Base-by-base conservation (phyloP, 2,797 vertebrate genomes). In the Lithobates sylvaticus region DNA sequence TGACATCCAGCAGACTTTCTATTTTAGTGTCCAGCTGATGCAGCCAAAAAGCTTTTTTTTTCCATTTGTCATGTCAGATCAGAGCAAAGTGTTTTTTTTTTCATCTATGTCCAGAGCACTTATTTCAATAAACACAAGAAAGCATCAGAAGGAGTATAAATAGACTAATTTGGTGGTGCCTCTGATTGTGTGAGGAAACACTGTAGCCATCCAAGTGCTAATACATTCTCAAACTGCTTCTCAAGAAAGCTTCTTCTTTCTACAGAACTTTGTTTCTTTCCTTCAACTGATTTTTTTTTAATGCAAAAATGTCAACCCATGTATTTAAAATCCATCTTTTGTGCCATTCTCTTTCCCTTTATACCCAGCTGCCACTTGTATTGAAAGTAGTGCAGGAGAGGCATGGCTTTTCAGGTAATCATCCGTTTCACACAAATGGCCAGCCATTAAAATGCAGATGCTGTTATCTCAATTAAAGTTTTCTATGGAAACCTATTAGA, bases 391-490 rank as follows among this genome's bases (percentile, higher is more conserved):
- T 0, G 0, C 78, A 64, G 81, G 90, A 90, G 90, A 88, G 87
- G 67, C 89, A 88, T 81, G 10, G 85, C 84, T 93, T 89, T 91
- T 92, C 90, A 92, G 88, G 89, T 92, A 90, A 89, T 89, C 88
- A 91, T 92, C 91, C 89, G 91, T 0, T 88, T 79, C 79, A 77
- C 88, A 90, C 85, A 91, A 93, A 90, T 84, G 84, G 81, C 83
- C 84, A 83, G 81, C 74, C 85, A 92, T 93, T 94, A 92, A 92
- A 90, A 94, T 93, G 88, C 92, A 92, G 91, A 90, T 91, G 91
- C 90, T 77, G 85, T 91, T 90, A 91, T 88, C 81, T 91, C 89
- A 90, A 86, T 92, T 92, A 93, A 89, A 91, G 89, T 90, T 88
- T 39, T 85, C 83, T 47, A 29, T 87, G 86, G 76, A 88, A 91